Evolutionary conservation across 2,797 vertebrate genomes (phyloP).

Genomic region (Poecilia gillii): DNA sequence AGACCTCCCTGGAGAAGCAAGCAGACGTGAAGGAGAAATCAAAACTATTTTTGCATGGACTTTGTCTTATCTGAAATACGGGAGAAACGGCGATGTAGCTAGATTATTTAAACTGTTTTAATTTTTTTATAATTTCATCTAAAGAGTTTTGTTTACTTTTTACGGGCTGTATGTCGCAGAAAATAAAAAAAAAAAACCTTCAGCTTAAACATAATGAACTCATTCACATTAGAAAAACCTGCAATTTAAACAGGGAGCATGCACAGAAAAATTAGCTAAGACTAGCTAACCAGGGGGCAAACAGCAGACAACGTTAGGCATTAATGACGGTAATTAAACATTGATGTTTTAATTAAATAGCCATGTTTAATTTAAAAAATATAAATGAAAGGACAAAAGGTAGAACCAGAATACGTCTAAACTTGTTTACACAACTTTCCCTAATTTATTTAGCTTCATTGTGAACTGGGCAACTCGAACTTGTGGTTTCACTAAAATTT

Average conservation of each 20-base stretch:
- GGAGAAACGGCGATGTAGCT: neutral
- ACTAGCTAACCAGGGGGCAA: neutral
- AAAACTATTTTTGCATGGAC: neutral
- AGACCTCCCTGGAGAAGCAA: neutral
- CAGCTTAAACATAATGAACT: too few species aligned
- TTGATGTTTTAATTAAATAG: too few species aligned
- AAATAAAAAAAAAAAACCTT: too few species aligned
- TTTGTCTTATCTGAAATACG: neutral
- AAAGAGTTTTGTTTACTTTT: neutral
- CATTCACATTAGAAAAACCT: neutral
- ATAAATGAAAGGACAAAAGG: too few species aligned
- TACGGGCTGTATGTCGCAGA: too few species aligned
- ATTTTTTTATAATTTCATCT: neutral
- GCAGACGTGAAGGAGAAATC: neutral
- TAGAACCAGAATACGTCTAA: too few species aligned
- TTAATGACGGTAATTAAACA: too few species aligned
- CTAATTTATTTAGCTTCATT: too few species aligned
- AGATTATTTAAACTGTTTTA: neutral
- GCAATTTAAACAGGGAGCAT: neutral
- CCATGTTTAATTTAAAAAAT: neutral
- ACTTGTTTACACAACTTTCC: too few species aligned
- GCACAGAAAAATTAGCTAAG: neutral
- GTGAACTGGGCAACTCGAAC: too few species aligned
- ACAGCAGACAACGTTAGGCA: neutral
- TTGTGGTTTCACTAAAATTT: too few species aligned